Conservation (phyloP, 2,888 invertebrate species). For the Ichneumoninae sp. region DNA sequence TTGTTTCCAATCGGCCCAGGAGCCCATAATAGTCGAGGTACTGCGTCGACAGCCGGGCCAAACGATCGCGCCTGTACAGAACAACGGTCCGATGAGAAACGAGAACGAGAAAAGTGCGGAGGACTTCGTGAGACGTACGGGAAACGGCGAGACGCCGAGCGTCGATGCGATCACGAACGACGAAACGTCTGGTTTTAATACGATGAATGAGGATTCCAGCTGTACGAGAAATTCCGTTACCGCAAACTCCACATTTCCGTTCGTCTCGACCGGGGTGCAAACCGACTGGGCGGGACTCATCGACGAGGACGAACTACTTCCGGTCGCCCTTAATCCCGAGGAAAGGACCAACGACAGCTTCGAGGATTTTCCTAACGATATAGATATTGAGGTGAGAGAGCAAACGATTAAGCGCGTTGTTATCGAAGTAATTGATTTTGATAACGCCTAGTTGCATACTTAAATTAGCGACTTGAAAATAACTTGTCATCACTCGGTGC, state of each 20-base stretch:
- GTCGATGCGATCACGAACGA: slow-evolving; percentile 32
- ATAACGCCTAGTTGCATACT: neutral
- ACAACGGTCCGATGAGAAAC: slow-evolving; percentile 48
- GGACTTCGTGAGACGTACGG: slow-evolving; percentile 53
- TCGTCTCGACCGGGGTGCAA: slow-evolving; percentile 85
- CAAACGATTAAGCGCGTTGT: neutral
- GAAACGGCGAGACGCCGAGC: slow-evolving; percentile 57
- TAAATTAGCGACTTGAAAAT: neutral
- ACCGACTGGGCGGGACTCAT: slow-evolving; percentile 85
- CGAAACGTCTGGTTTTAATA: slow-evolving; percentile 33
- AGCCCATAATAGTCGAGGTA: slow-evolving; percentile 87
- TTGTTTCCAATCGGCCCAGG: slow-evolving; percentile 87
- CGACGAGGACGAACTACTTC: slow-evolving; percentile 78
- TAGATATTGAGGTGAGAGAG: slow-evolving; percentile 86
- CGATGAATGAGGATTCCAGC: slow-evolving; percentile 63
- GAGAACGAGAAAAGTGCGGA: slow-evolving; percentile 71
- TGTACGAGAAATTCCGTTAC: slow-evolving; percentile 67
- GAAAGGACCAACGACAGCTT: slow-evolving; percentile 84
- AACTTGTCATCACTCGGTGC: no score
- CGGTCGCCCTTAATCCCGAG: slow-evolving; percentile 75
- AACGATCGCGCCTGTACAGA: slow-evolving; percentile 57
- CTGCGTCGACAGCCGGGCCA: slow-evolving; percentile 84
- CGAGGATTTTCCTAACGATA: slow-evolving; percentile 86
- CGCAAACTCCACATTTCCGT: slow-evolving; percentile 66
- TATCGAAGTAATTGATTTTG: neutral